Evolutionary conservation across 2,797 vertebrate genomes (phyloP), one percentile per base, ranked within the genome.

Genomic region (Salmo trutta): DNA sequence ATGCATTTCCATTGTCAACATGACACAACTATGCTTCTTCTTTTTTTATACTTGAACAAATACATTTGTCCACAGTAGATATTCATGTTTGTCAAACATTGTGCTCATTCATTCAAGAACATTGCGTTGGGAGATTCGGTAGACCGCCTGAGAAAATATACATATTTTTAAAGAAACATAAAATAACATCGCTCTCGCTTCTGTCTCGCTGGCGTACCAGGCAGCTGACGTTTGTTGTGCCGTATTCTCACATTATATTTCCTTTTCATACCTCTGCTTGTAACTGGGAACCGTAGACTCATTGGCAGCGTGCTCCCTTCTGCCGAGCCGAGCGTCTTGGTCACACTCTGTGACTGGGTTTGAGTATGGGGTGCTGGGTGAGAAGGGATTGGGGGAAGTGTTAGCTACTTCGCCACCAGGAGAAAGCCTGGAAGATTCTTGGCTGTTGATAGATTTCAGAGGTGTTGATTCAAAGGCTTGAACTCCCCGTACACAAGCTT

Each of bases 401-500:
- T 93, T 91, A 93, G 91, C 86, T 90, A 90, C 90, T 90, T 90
- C 91, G 91, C 88, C 92, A 92, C 89, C 87, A 69, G 75, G 89
- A 91, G 93, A 92, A 91, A 74, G 92, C 87, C 92, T 84, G 89
- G 90, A 93, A 93, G 82, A 94, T 93, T 91, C 94, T 91, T 72
- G 92, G 86, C 90, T 93, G 91, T 91, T 93, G 93, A 93, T 93
- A 93, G 94, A 94, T 68, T 93, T 90, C 90, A 85, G 88, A 94
- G 94, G 92, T 94, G 93, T 93, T 93, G 93, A 95, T 93, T 94
- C 90, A 83, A 88, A 91, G 93, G 93, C 93, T 91, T 91, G 94
- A 93, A 94, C 89, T 89, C 87, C 89, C 90, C 91, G 89, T 89
- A 93, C 88, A 93, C 88, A 94, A 93, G 93, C 92, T 93, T 86